A percentile compares a stretch with the other conserved stretches of the same genome.
Conservation (phyloP, 37 sponge, comb jelly and placozoan genomes). For the Diacarnus erythraeanus region DNA sequence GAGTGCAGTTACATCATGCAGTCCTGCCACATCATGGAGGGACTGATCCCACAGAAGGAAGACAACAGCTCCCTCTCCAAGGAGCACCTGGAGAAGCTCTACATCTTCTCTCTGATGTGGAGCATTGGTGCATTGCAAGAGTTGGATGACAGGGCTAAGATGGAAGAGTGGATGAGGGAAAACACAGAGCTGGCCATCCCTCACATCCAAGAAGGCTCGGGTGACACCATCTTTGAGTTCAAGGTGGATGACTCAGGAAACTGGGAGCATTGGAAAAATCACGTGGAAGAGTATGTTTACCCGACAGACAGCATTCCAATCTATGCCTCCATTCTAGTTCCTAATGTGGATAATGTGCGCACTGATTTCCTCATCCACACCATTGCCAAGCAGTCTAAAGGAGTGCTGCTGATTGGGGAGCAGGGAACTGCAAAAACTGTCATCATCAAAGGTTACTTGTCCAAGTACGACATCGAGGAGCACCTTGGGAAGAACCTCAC, state of each 20-base stretch:
- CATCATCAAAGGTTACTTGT: constrained; percentile 95
- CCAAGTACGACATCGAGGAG: constrained; percentile 88
- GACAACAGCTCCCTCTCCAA: constrained; percentile 64
- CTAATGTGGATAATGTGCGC: constrained; percentile 98
- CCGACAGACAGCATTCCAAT: constrained; percentile 84
- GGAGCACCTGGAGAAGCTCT: constrained; percentile 81
- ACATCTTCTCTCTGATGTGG: constrained; percentile 97
- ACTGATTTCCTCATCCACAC: constrained; percentile 96
- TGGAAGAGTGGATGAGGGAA: constrained; percentile 90
- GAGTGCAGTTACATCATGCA: constrained; percentile 92
- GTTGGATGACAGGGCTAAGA: constrained; percentile 88
- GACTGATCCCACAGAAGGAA: constrained; percentile 85
- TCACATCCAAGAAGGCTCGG: constrained; percentile 37
- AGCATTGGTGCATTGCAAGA: constrained; percentile 94
- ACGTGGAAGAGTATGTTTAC: constrained; percentile 93
- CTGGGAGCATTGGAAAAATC: constrained; percentile 90
- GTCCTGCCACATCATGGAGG: constrained; percentile 82
- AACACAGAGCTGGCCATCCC: constrained; percentile 80
- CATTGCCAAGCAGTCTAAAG: constrained; percentile 90
- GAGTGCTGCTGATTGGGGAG: constrained; percentile 96
- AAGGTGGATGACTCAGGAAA: constrained; percentile 74
- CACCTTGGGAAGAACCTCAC: constrained; percentile 93
- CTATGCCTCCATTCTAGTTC: constrained; percentile 93
- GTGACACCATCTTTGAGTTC: constrained; percentile 98
- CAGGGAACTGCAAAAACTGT: constrained; percentile 99